These are phyloP conservation scores for Apistogramma diplotaenia DNA, from an alignment of 2,113 vertebrate species.

Conservation along the genomic window DNA sequence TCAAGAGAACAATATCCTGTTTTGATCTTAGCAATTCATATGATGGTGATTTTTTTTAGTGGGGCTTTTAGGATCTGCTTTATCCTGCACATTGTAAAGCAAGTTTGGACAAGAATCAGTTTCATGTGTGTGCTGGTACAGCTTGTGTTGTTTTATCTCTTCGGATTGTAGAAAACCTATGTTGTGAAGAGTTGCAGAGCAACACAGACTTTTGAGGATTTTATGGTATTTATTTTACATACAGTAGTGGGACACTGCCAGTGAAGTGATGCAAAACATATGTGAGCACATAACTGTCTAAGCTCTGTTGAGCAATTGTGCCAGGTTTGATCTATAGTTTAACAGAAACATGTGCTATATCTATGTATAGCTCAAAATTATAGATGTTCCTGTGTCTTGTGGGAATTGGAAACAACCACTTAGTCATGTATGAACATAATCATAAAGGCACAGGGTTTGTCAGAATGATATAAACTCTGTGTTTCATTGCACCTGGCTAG, in stretches of 20 bases:
- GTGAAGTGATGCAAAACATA: background rate
- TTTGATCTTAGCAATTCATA: background rate
- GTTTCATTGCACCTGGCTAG: background rate
- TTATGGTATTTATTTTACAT: background rate
- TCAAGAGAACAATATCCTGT: background rate
- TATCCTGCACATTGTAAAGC: background rate
- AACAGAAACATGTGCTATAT: background rate
- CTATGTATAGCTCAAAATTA: no score
- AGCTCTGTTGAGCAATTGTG: background rate
- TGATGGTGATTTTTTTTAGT: background rate
- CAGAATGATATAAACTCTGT: background rate
- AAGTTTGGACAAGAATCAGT: background rate
- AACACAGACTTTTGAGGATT: background rate
- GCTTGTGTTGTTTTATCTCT: background rate
- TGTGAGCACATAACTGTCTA: background rate
- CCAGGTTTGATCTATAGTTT: background rate
- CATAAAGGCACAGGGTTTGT: background rate
- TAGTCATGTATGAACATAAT: background rate
- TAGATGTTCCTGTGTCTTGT: background rate
- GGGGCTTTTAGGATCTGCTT: background rate
- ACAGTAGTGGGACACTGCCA: background rate
- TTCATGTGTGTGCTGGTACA: background rate
- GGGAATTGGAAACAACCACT: background rate
- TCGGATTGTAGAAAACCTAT: background rate
- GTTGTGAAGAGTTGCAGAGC: background rate